Percentiles rank a stretch among this genome's conserved stretches.
Conservation (phyloP, 1,140 invertebrate species). For the Frieseomelitta varia region DNA sequence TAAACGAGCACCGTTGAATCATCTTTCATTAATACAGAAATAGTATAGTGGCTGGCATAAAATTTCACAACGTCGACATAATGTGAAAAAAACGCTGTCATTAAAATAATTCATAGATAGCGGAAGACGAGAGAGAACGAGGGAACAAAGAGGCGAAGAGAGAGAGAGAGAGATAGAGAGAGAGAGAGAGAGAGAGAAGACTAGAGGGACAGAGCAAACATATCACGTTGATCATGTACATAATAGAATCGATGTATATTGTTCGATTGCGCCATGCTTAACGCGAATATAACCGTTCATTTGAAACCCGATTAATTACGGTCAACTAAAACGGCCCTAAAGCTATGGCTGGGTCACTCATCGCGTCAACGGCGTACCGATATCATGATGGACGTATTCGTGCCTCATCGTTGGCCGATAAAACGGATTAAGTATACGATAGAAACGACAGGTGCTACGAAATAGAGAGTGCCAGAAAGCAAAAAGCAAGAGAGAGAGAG, state of each 20-base stretch:
- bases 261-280: conserved; percentile 44
- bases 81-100: neutral
- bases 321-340: conserved; percentile 60
- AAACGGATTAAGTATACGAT: conserved; percentile 50
- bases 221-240: conserved; percentile 16
- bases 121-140: neutral
- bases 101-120: conserved; percentile 11
- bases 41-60: neutral
- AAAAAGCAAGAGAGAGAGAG: conserved; percentile 18
- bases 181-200: neutral
- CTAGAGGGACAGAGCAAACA: conserved; percentile 21
- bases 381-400: conserved; percentile 53
- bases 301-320: conserved; percentile 62
- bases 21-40: conserved; percentile 40
- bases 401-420: conserved; percentile 45
- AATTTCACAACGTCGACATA: conserved; percentile 23
- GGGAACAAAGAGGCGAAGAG: neutral
- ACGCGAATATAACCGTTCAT: conserved; percentile 55
- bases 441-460: conserved; percentile 49
- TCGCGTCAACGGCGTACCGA: conserved; percentile 41
- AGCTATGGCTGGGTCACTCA: conserved; percentile 42
- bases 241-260: conserved; percentile 52
- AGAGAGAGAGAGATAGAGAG: conserved; percentile 5
- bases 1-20: conserved; percentile 50
- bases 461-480: conserved; percentile 33